A percentile compares a stretch with the other conserved stretches of the same genome.
Evolutionary conservation across 2,113 vertebrate genomes (phyloP).

Genomic region (Erpornis zantholeuca): DNA sequence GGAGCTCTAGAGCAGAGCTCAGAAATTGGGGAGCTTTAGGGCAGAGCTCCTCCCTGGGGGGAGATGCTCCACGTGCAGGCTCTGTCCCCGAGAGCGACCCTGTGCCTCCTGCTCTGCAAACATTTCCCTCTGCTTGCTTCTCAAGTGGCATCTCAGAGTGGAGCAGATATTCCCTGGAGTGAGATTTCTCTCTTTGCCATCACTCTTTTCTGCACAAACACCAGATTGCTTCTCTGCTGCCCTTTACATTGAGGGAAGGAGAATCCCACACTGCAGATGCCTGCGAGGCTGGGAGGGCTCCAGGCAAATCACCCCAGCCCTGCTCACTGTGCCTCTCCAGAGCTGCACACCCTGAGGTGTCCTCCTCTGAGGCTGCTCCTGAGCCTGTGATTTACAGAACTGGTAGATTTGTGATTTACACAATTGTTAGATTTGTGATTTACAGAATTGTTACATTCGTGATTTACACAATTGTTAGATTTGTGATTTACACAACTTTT

Average conservation of each 20-base stretch:
- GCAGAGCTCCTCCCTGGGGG: not conserved
- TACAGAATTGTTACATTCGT: too few species aligned
- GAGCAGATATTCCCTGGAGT: constrained; percentile 46
- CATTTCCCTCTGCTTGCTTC: constrained; percentile 49
- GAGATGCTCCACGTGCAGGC: not conserved
- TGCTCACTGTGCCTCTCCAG: not conserved
- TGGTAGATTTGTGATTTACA: not conserved
- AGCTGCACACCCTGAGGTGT: not conserved
- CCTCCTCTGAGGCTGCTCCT: not conserved
- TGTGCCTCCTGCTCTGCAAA: constrained; percentile 25
- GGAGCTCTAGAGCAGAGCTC: not conserved
- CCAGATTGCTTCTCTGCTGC: constrained; percentile 69
- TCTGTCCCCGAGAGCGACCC: too few species aligned
- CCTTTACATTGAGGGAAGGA: constrained; percentile 55
- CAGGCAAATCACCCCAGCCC: not conserved
- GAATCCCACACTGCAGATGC: constrained; percentile 39
- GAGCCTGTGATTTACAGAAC: too few species aligned
- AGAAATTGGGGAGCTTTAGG: not conserved
- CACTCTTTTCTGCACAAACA: constrained; percentile 63
- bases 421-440: too few species aligned
- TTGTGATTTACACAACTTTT: too few species aligned
- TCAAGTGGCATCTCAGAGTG: constrained; percentile 52
- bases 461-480: not conserved
- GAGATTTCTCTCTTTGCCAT: constrained; percentile 57
- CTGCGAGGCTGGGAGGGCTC: not conserved